A percentile compares a stretch with the other conserved stretches of the same genome.
phyloP scores from a whole-genome alignment of 2,888 invertebrate species.

The Heliconius ethilla region DNA sequence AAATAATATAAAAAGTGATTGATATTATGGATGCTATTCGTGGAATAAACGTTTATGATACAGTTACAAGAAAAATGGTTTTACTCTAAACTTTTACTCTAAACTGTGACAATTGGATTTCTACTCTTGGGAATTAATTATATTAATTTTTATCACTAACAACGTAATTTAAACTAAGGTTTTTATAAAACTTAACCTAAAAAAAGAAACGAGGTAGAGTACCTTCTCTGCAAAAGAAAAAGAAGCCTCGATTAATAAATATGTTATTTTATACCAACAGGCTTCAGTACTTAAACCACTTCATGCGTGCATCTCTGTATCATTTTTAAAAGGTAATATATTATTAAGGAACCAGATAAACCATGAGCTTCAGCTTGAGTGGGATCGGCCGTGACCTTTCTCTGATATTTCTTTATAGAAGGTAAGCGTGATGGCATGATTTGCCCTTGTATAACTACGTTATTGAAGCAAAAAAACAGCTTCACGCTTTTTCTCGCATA shows the following conservation, averaged over 20 bases:
- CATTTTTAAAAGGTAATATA: constrained; percentile 27
- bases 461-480: not conserved
- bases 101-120: too few relatives aligned
- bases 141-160: too few relatives aligned
- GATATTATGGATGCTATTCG: not conserved
- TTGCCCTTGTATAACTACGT: not conserved
- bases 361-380: constrained; percentile 28
- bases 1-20: not conserved
- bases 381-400: constrained; percentile 38
- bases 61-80: too few relatives aligned
- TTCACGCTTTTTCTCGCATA: not conserved
- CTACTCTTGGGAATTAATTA: too few relatives aligned
- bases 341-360: constrained; percentile 35
- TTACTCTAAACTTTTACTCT: too few relatives aligned
- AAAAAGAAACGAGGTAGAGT: too few relatives aligned
- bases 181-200: too few relatives aligned
- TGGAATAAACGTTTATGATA: not conserved
- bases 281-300: not conserved
- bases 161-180: too few relatives aligned
- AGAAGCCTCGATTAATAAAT: not conserved
- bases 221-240: too few relatives aligned
- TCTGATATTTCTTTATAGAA: constrained; percentile 6
- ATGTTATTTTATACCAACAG: not conserved
- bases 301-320: constrained; percentile 7
- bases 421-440: constrained; percentile 11